Evolutionary conservation across 2,888 invertebrate genomes (phyloP).

Genomic region (Caenorhabditis drosophilae): DNA sequence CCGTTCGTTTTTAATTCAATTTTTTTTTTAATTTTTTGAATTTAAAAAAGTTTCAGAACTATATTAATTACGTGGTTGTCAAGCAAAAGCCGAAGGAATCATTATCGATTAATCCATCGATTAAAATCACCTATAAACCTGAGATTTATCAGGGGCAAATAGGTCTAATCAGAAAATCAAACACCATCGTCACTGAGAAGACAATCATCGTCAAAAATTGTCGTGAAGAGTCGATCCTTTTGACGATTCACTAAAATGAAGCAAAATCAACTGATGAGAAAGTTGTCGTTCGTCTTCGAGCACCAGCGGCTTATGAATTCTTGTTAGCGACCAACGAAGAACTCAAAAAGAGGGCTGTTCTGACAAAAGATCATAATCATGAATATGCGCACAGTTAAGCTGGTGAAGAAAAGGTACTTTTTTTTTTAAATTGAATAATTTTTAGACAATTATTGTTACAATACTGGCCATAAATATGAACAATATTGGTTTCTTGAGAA

Average conservation of each 20-base stretch:
- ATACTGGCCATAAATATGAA: too few species aligned
- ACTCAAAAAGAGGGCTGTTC: conserved; percentile 16
- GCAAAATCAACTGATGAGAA: conserved; percentile 54
- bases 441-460: conserved; percentile 9
- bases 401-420: conserved; percentile 8
- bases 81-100: conserved; percentile 57
- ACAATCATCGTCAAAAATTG: conserved; percentile 47
- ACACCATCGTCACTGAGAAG: conserved; percentile 45
- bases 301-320: conserved; percentile 22
- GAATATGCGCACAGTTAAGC: conserved; percentile 25
- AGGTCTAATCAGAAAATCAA: conserved; percentile 36
- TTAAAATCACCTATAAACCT: conserved; percentile 69
- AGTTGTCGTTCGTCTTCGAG: conserved; percentile 40
- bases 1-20: conserved; percentile 21
- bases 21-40: too few species aligned
- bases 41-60: too few species aligned
- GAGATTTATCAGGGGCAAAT: conserved; percentile 63
- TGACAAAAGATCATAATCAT: conserved; percentile 26
- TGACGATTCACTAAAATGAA: conserved; percentile 51
- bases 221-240: conserved; percentile 33
- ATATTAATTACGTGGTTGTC: conserved; percentile 26
- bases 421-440: neutral
- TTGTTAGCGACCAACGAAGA: conserved; percentile 9
- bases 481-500: too few species aligned
- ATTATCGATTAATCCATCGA: conserved; percentile 70